Evolutionary conservation across 2,113 vertebrate genomes (phyloP).

Genomic region (Ophiodon elongatus): DNA sequence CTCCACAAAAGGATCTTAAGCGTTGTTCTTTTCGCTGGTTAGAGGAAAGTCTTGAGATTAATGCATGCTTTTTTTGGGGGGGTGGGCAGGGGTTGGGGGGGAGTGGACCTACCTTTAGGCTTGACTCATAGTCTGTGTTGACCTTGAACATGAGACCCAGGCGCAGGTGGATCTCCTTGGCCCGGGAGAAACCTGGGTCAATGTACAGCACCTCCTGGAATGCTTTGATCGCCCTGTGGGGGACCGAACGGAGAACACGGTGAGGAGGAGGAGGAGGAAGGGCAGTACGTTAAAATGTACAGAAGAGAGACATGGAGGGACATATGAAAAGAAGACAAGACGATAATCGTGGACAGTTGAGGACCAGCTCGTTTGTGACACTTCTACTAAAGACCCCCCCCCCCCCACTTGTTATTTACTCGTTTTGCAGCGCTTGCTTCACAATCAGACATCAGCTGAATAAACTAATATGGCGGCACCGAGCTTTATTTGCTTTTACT

Average conservation of each 20-base stretch:
- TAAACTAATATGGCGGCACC: not conserved
- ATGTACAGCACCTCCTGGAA: slow-evolving; percentile 99
- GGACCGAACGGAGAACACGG: not conserved
- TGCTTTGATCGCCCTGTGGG: slow-evolving; percentile 98
- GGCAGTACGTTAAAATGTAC: not conserved
- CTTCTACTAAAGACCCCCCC: too few relatives aligned
- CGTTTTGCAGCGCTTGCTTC: not conserved
- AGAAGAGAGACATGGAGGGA: too few relatives aligned
- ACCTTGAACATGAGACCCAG: slow-evolving; percentile 99
- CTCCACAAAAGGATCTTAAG: not conserved
- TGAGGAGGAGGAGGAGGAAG: not conserved
- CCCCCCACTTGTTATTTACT: not conserved
- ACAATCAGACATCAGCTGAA: not conserved
- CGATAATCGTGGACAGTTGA: not conserved
- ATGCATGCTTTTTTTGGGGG: too few relatives aligned
- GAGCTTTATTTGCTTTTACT: not conserved
- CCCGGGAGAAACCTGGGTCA: slow-evolving; percentile 97
- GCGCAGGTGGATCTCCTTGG: slow-evolving; percentile 99
- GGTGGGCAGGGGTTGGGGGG: too few relatives aligned
- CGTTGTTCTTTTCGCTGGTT: not conserved
- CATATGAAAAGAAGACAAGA: too few relatives aligned
- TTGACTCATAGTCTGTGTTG: slow-evolving; percentile 99
- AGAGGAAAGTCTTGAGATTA: not conserved
- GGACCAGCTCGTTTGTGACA: too few relatives aligned
- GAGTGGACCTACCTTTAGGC: slow-evolving; percentile 91